Percentiles rank a stretch among this genome's conserved stretches.
Evolutionary conservation across 1,140 invertebrate species (phyloP).

Genomic region (Diploscapter pachys): DNA sequence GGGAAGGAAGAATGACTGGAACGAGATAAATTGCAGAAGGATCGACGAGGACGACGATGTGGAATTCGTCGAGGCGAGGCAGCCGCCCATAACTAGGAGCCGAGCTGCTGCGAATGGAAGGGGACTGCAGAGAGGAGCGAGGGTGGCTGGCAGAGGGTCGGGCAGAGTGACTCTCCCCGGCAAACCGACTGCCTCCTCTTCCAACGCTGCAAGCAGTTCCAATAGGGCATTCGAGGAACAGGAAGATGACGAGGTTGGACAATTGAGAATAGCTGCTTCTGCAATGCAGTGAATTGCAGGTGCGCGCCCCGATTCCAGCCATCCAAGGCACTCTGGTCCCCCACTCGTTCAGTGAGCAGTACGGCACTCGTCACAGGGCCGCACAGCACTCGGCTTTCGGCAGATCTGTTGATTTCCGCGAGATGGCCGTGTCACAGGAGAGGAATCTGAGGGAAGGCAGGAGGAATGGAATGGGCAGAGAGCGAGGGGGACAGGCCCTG

Average conservation of each 20-base stretch:
- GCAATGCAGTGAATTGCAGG: slow-evolving; percentile 55
- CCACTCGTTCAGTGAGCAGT: slow-evolving; percentile 52
- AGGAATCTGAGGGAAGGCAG: neutral
- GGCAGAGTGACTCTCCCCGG: slow-evolving; percentile 7
- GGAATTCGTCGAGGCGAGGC: slow-evolving; percentile 1
- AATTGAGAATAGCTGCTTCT: neutral
- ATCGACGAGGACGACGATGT: slow-evolving; percentile 11
- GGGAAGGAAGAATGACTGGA: neutral
- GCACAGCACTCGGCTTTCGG: slow-evolving; percentile 66
- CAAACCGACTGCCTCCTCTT: slow-evolving; percentile 55
- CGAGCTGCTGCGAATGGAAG: too few species aligned
- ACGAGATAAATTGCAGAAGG: neutral
- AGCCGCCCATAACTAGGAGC: too few species aligned
- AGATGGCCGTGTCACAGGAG: slow-evolving; percentile 3
- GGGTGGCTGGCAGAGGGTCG: neutral
- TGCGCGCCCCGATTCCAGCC: slow-evolving; percentile 70
- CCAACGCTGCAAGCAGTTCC: slow-evolving; percentile 41
- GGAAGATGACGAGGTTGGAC: slow-evolving; percentile 45
- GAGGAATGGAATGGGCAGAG: neutral
- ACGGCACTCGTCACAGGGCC: slow-evolving; percentile 59
- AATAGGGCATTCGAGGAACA: slow-evolving; percentile 58
- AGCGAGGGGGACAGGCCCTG: neutral
- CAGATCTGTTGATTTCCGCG: slow-evolving; percentile 67
- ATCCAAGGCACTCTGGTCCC: slow-evolving; percentile 67
- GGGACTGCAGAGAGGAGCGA: too few species aligned